A percentile compares a stretch with the other conserved stretches of the same genome.
Evolutionary conservation across 2,113 vertebrate species (phyloP).

Genomic region (Fukomys damarensis): DNA sequence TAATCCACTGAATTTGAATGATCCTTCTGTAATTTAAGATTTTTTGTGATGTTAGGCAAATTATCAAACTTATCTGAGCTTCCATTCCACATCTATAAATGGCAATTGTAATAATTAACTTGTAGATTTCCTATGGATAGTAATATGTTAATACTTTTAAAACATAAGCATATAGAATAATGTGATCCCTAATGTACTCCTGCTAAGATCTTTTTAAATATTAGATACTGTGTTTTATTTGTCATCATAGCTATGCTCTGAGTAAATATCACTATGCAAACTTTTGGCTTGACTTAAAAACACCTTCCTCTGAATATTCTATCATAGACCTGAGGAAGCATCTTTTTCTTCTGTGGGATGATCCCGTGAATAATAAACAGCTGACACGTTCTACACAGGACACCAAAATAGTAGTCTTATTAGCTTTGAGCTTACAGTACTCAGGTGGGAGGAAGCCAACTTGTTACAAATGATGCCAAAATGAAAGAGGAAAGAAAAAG

Average conservation of each 20-base stretch:
- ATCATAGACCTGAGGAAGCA: not conserved
- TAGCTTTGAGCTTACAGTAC: not conserved
- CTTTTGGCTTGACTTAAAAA: not conserved
- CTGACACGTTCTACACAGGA: not conserved
- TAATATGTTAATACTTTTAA: not conserved
- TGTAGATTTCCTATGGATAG: not conserved
- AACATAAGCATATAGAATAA: not conserved
- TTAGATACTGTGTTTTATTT: not conserved
- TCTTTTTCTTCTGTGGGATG: not conserved
- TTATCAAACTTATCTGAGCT: not conserved
- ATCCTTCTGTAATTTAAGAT: not conserved
- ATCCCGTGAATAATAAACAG: not conserved
- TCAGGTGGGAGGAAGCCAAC: not conserved
- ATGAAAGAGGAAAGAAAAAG: not conserved
- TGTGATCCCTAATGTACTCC: not conserved
- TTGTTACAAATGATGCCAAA: not conserved
- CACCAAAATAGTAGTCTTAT: not conserved
- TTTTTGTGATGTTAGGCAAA: not conserved
- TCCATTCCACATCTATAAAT: not conserved
- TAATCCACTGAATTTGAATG: not conserved
- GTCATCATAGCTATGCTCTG: not conserved
- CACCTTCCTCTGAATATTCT: not conserved
- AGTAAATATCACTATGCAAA: slow-evolving; percentile 11
- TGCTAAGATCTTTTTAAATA: not conserved
- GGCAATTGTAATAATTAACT: not conserved